Conservation (phyloP, 1,140 invertebrate genomes). For the Macrobrachium nipponense region DNA sequence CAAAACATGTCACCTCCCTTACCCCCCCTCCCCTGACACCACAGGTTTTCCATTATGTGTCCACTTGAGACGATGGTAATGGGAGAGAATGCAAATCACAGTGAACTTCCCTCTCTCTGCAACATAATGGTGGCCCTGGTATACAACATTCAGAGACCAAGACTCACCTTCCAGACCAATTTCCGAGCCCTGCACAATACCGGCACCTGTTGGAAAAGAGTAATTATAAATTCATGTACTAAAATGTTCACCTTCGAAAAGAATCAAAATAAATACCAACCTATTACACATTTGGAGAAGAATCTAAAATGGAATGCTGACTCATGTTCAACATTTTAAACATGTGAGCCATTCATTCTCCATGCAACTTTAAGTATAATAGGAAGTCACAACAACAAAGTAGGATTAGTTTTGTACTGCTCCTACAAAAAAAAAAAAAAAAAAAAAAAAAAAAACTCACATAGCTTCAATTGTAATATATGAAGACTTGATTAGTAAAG, state of each 20-base stretch:
- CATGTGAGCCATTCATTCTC: too few species aligned
- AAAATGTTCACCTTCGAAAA: neutral
- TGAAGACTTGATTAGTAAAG: too few species aligned
- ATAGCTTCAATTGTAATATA: too few species aligned
- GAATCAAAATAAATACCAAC: too few species aligned
- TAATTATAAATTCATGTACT: neutral
- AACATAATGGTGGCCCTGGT: conserved; percentile 46
- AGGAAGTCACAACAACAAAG: too few species aligned
- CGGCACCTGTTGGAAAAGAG: conserved; percentile 34
- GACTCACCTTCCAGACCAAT: conserved; percentile 50
- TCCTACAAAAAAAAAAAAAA: too few species aligned
- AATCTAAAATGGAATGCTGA: too few species aligned
- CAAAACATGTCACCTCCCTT: conserved; percentile 35
- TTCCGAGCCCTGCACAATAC: conserved; percentile 26
- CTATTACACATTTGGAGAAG: too few species aligned
- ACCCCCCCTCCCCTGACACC: conserved; percentile 53
- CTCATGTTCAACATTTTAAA: too few species aligned
- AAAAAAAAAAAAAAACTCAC: too few species aligned
- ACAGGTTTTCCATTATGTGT: conserved; percentile 54
- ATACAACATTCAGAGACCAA: conserved; percentile 31
- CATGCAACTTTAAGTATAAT: too few species aligned
- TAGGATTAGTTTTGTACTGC: too few species aligned
- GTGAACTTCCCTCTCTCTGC: conserved; percentile 33
- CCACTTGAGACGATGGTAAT: conserved; percentile 53
- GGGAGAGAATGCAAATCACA: conserved; percentile 40